These are phyloP conservation scores for Mythimna loreyi DNA, from an alignment of 2,888 invertebrate genomes.

Conservation along the genomic window DNA sequence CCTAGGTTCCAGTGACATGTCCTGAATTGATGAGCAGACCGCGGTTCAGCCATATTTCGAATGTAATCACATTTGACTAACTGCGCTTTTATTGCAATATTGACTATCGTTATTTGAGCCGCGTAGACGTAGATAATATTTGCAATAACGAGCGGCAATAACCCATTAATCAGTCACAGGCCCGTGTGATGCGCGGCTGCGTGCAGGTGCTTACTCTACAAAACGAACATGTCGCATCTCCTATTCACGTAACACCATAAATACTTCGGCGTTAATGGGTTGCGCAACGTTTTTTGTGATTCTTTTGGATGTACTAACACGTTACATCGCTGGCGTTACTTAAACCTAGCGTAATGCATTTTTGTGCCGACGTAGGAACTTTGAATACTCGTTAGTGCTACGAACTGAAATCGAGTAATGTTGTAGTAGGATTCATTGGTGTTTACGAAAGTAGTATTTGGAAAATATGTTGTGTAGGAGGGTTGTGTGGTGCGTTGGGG, in stretches of 20 bases:
- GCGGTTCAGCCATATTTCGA: conserved; percentile 55
- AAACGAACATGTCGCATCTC: conserved; percentile 45
- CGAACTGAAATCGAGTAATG: conserved; percentile 19
- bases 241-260: conserved; percentile 48
- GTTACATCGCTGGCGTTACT: conserved; percentile 28
- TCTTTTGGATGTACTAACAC: conserved; percentile 33
- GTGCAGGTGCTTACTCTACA: conserved; percentile 34
- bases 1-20: conserved; percentile 84
- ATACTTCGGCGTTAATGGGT: conserved; percentile 33
- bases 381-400: conserved; percentile 1
- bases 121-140: conserved; percentile 10
- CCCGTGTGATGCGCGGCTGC: conserved; percentile 20
- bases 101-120: neutral
- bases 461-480: conserved; percentile 49
- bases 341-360: conserved; percentile 17
- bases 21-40: conserved; percentile 81
- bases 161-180: conserved; percentile 29
- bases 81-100: conserved; percentile 41
- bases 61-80: conserved; percentile 37
- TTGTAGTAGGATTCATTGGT: conserved; percentile 20
- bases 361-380: conserved; percentile 4
- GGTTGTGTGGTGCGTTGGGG: conserved; percentile 68
- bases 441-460: conserved; percentile 53
- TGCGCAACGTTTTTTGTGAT: conserved; percentile 53
- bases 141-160: conserved; percentile 27